phyloP scores from a whole-genome alignment of 2,113 vertebrate genomes.

The Bostrychus sinensis region DNA sequence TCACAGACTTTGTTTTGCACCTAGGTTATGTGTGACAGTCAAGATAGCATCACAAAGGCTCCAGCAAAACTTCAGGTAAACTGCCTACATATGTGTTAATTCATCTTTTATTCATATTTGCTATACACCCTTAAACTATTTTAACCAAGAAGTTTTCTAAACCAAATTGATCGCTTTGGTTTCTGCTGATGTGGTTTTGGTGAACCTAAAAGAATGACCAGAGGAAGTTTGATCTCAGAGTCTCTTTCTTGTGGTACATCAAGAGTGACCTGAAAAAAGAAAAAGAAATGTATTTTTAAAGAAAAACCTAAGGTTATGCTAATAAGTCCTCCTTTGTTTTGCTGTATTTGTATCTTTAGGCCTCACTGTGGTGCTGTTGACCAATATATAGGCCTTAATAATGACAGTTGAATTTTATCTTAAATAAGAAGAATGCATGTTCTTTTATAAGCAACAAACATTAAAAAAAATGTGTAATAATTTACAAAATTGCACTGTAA shows the following conservation, averaged over 20 bases:
- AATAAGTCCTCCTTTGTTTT: too few relatives aligned
- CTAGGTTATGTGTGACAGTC: not conserved
- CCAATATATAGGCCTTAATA: too few relatives aligned
- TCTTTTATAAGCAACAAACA: too few relatives aligned
- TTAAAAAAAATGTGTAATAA: too few relatives aligned
- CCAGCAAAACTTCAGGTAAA: not conserved
- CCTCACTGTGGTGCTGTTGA: too few relatives aligned
- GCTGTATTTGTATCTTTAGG: too few relatives aligned
- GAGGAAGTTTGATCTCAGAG: conserved; percentile 70
- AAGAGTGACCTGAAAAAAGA: conserved; percentile 61
- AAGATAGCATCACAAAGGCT: too few relatives aligned
- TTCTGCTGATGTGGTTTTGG: conserved; percentile 46
- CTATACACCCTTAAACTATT: not conserved
- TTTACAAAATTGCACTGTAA: too few relatives aligned
- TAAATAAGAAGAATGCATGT: too few relatives aligned
- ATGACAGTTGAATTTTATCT: too few relatives aligned
- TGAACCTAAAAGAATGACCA: conserved; percentile 61
- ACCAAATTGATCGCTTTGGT: conserved; percentile 58
- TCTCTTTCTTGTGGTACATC: conserved; percentile 55
- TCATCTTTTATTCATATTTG: not conserved
- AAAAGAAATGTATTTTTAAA: not conserved
- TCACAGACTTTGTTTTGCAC: not conserved
- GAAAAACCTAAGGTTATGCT: not conserved
- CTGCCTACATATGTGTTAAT: not conserved
- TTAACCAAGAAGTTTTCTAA: conserved; percentile 46